A percentile compares a stretch with the other conserved stretches of the same genome.
phyloP scores from a whole-genome alignment of 2,888 invertebrate genomes.

The Mythimna impura region DNA sequence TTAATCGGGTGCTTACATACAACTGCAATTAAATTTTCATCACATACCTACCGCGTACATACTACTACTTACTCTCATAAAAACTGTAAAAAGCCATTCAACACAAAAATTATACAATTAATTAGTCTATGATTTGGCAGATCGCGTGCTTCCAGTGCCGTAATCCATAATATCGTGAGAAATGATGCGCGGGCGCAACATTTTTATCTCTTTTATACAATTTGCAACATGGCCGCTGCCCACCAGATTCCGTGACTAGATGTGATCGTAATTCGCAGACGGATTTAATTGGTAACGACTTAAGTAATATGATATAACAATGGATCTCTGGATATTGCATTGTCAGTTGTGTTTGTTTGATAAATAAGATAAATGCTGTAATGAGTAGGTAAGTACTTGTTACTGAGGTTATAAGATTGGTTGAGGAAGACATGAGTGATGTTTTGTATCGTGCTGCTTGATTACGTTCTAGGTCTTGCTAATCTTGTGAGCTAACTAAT shows the following conservation, averaged over 20 bases:
- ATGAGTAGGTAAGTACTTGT: constrained; percentile 21
- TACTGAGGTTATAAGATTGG: constrained; percentile 16
- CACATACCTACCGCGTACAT: constrained; percentile 20
- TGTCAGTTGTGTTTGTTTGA: constrained; percentile 49
- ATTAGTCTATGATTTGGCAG: constrained; percentile 59
- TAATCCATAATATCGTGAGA: constrained; percentile 66
- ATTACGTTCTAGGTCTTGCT: constrained; percentile 20
- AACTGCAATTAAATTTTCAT: constrained; percentile 2
- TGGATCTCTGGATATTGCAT: constrained; percentile 53
- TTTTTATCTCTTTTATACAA: constrained; percentile 26
- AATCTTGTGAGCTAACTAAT: not conserved
- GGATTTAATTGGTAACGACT: constrained; percentile 63
- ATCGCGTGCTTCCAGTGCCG: constrained; percentile 63
- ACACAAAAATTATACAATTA: constrained; percentile 60
- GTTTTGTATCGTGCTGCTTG: constrained; percentile 15
- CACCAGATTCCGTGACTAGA: constrained; percentile 57
- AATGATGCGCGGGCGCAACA: constrained; percentile 56
- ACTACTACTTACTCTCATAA: constrained; percentile 17
- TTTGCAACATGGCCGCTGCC: constrained; percentile 49
- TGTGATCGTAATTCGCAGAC: constrained; percentile 57
- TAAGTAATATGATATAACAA: constrained; percentile 66
- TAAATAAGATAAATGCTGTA: constrained; percentile 54
- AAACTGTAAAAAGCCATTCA: constrained; percentile 32
- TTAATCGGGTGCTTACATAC: not conserved
- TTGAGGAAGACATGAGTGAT: constrained; percentile 39